These are phyloP conservation scores for Spodoptera littoralis DNA, from an alignment of 2,888 invertebrate genomes.

Conservation along the genomic window DNA sequence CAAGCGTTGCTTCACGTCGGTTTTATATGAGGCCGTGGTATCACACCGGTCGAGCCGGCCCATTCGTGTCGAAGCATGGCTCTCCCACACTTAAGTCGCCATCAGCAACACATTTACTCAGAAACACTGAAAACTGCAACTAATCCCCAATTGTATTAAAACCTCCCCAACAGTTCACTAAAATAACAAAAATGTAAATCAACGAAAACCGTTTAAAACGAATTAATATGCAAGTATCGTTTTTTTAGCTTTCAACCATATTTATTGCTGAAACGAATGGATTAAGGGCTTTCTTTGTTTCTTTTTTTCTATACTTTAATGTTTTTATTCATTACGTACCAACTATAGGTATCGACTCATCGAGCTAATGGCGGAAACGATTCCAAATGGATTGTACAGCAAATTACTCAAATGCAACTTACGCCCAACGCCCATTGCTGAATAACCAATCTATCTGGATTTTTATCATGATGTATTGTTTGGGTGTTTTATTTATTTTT, in stretches of 20 bases:
- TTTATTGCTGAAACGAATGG: slow-evolving; percentile 26
- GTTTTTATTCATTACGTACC: slow-evolving; percentile 32
- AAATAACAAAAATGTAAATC: slow-evolving; percentile 46
- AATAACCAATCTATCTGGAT: too few species aligned
- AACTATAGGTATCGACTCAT: slow-evolving; percentile 8
- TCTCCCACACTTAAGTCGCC: too few species aligned
- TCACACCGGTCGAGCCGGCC: too few species aligned
- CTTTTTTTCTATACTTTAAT: slow-evolving; percentile 12
- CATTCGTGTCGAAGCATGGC: too few species aligned
- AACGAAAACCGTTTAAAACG: slow-evolving; percentile 42
- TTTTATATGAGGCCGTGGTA: too few species aligned
- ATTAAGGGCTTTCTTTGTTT: slow-evolving; percentile 24
- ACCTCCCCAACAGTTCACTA: slow-evolving; percentile 2
- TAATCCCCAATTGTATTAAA: too few species aligned
- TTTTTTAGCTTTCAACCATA: slow-evolving; percentile 19
- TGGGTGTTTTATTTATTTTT: too few species aligned
- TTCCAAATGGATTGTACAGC: slow-evolving; percentile 4
- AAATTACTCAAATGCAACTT: neutral
- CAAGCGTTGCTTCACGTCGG: too few species aligned
- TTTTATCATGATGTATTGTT: too few species aligned
- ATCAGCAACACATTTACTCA: too few species aligned
- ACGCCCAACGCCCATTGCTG: too few species aligned
- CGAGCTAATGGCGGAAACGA: slow-evolving; percentile 3
- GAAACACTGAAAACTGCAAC: too few species aligned
- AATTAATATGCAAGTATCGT: slow-evolving; percentile 56